Evolutionary conservation across 2,888 invertebrate species (phyloP), one percentile per base, ranked within the genome.

Genomic region (Stenodera caucasica): DNA sequence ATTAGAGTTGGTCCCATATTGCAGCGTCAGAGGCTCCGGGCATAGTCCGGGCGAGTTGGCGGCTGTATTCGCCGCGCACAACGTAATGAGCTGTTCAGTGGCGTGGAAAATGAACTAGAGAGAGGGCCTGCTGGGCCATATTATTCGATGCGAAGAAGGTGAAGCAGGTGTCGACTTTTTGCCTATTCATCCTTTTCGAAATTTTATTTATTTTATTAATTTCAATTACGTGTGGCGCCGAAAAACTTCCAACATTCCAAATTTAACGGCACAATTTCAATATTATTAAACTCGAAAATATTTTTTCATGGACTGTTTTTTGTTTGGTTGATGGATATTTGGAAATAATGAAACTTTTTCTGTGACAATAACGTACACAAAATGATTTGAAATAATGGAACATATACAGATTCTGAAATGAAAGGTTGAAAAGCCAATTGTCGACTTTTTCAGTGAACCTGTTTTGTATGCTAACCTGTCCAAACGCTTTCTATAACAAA

Each of bases 81-180:
- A 62, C 69, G 71, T 75, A 77, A 78, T 78, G 75, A 77, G 75
- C 73, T 73, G 72, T 61, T 70, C 76, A 74, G 67, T 76, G 75
- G 75, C 71, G 75, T 77, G 76, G 76, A 77, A 78, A 78, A 78
- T 77, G 75, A 78, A 77, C 77, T 73, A 70, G 70, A 71, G 68
- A 66, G 70, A 71, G 68, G 66, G 61, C 65, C 67, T 64, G 55
- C 61, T 51, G 57, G 37, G 50, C 60, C 53, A 57, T 49, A 57
- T 57, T 57, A 54, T 57, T 57, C 54, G 53, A 32, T 33, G 33
- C n/a, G n/a, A n/a, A 33, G 18, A 30, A 12, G 37, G 51, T 57
- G 40, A 64, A 59, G 55, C 65, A 67, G 58, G 67, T 63, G 59
- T 51, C 57, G 63, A 63, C 60, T 55, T 57, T 51, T 60, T 55